Evolutionary conservation across 2,113 vertebrate genomes (phyloP).

Genomic region (Ramphastos sulfuratus): DNA sequence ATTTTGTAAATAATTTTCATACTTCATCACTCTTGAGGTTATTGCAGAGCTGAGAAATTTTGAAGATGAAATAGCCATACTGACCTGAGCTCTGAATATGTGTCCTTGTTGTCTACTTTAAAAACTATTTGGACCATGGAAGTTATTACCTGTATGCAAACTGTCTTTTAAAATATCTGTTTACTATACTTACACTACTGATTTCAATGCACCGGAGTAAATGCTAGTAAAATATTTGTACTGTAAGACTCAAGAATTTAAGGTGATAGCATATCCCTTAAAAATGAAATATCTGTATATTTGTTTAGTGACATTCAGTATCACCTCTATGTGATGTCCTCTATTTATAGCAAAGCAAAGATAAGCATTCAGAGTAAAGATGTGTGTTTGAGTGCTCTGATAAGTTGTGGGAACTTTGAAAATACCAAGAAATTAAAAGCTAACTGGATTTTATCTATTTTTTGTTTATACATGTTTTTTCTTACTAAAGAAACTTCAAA

Average conservation of each 20-base stretch:
- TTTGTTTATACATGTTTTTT: neutral
- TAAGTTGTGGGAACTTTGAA: neutral
- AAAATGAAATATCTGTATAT: neutral
- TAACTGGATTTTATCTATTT: neutral
- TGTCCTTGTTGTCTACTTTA: neutral
- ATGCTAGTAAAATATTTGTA: neutral
- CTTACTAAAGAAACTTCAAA: neutral
- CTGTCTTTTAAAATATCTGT: neutral
- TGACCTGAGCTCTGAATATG: neutral
- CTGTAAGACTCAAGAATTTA: neutral
- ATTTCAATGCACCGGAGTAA: neutral
- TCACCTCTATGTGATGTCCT: neutral
- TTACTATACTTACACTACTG: neutral
- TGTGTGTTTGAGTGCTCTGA: neutral
- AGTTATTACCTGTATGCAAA: neutral
- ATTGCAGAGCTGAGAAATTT: neutral
- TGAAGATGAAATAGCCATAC: neutral
- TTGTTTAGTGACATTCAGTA: neutral
- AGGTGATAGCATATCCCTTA: neutral
- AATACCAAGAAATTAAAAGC: neutral
- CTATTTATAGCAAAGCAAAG: neutral
- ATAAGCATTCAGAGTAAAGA: neutral
- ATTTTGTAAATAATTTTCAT: neutral
- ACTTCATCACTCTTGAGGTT: neutral
- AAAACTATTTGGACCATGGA: neutral